Base-by-base conservation (phyloP, 2,113 vertebrate species). In the Centrocercus urophasianus region DNA sequence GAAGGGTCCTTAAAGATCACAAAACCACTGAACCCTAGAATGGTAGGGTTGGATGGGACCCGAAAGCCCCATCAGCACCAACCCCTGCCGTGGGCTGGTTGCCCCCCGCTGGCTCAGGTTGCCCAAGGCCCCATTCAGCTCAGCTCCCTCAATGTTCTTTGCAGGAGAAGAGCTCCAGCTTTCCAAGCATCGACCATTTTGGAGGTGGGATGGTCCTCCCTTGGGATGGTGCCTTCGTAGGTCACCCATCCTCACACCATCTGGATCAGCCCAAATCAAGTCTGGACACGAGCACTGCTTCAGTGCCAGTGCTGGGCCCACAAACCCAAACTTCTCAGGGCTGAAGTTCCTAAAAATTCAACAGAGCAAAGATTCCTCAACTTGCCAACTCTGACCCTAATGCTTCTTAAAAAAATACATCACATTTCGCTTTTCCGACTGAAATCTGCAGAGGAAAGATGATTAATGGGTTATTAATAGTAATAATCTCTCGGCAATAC, bases 391-490 rank as follows among this genome's bases (percentile, higher is more conserved):
- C 6, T 0, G 34, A 7, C 43, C 79, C 54, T 6, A 45, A 76
- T 1, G 8, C 6, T 56, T 24, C 43, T 56, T 38, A 30, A 54
- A 67, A 65, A 43, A 54, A 12, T 15, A 22, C 6, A 57, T 13
- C 48, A 18, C 5, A 6, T 25, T 78, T 71, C 32, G 47, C 66
- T 75, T 85, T 83, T 54, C 50, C 36, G 10, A 8, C 14, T 10
- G 2, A 50, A 78, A 48, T 16, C 22, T 54, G 70, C 45, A 2
- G 11, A 67, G 40, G 52, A 16, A 66, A 76, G 80, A 45, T 9
- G 65, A 90, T 83, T 54, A 61, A 34, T 5, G 65, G 12, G 60
- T 60, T 77, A 92, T 92, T 88, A 92, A 81, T 10, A 43, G 83
- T 1, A 76, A 79, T 13, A 38, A 83, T 30, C 30, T 52, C 67